phyloP scores from a whole-genome alignment of 2,888 invertebrate genomes.

The Alloscopus bannaensis region DNA sequence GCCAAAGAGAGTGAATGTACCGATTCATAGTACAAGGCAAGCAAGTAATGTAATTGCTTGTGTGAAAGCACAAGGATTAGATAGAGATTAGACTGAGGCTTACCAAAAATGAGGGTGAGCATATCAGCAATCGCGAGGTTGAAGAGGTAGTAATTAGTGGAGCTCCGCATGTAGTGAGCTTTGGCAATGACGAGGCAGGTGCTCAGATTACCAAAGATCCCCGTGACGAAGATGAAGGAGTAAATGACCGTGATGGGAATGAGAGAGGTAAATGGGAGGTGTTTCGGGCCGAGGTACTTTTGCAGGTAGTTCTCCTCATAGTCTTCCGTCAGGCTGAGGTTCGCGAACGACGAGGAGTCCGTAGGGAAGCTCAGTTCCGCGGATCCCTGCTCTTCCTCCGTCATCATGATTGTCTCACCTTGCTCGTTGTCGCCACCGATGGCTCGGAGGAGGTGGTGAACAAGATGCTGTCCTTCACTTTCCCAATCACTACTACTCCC shows the following conservation, averaged over 20 bases:
- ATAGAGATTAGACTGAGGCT: slow-evolving; percentile 62
- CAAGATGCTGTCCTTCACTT: slow-evolving; percentile 22
- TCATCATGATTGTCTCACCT: slow-evolving; percentile 33
- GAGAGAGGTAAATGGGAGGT: slow-evolving; percentile 73
- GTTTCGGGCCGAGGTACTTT: slow-evolving; percentile 74
- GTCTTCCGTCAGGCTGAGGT: slow-evolving; percentile 24
- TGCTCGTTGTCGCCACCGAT: slow-evolving; percentile 29
- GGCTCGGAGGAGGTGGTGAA: slow-evolving; percentile 19
- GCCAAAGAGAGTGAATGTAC: too few relatives aligned
- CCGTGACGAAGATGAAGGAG: slow-evolving; percentile 74
- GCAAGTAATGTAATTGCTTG: background rate
- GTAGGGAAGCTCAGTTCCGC: slow-evolving; percentile 19
- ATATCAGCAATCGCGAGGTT: slow-evolving; percentile 75
- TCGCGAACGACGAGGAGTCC: background rate
- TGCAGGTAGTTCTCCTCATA: slow-evolving; percentile 60
- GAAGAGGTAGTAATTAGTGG: slow-evolving; percentile 75
- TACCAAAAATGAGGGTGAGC: slow-evolving; percentile 74
- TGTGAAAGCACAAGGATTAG: background rate
- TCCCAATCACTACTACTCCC: slow-evolving; percentile 22
- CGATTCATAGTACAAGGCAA: too few relatives aligned
- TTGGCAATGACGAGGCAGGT: slow-evolving; percentile 75
- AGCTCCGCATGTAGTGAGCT: slow-evolving; percentile 75
- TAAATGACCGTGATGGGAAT: slow-evolving; percentile 74
- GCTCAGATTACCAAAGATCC: slow-evolving; percentile 74
- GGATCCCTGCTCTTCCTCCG: slow-evolving; percentile 18